These are phyloP conservation scores for Patagioenas fasciata DNA, from an alignment of 2,113 vertebrate species.

Conservation along the genomic window DNA sequence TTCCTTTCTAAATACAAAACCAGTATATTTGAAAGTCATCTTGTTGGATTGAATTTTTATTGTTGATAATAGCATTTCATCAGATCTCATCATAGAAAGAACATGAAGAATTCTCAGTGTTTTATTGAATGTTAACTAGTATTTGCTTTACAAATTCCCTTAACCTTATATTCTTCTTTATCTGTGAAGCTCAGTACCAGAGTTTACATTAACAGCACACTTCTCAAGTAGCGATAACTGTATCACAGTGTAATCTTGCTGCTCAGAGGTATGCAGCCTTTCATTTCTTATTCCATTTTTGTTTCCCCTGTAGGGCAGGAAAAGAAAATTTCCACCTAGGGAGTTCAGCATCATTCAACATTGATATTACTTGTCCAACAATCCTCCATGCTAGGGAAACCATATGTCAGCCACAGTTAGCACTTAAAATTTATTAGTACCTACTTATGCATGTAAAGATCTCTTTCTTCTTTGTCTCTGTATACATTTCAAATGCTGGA, in stretches of 20 bases:
- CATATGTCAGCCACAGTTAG: constrained; percentile 32
- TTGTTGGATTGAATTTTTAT: not conserved
- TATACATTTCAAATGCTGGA: constrained; percentile 29
- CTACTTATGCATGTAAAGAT: not conserved
- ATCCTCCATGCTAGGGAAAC: not conserved
- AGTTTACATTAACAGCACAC: constrained; percentile 24
- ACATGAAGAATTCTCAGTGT: constrained; percentile 7
- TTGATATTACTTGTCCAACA: constrained; percentile 40
- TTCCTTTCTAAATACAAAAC: constrained; percentile 3
- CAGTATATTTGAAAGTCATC: not conserved
- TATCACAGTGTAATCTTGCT: constrained; percentile 63
- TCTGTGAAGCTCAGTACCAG: constrained; percentile 40
- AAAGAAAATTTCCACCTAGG: constrained; percentile 55
- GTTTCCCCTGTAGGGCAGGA: constrained; percentile 33
- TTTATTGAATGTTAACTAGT: not conserved
- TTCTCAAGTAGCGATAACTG: constrained; percentile 49
- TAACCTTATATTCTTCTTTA: constrained; percentile 48
- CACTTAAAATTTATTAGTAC: constrained; percentile 36
- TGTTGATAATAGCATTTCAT: not conserved
- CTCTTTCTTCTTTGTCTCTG: not conserved
- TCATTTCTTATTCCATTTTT: constrained; percentile 70
- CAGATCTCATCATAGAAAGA: not conserved
- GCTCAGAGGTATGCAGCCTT: constrained; percentile 40
- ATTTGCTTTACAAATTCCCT: constrained; percentile 51
- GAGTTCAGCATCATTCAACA: constrained; percentile 60